phyloP scores from a whole-genome alignment of 2,888 invertebrate species.

The Pandemis corylana region DNA sequence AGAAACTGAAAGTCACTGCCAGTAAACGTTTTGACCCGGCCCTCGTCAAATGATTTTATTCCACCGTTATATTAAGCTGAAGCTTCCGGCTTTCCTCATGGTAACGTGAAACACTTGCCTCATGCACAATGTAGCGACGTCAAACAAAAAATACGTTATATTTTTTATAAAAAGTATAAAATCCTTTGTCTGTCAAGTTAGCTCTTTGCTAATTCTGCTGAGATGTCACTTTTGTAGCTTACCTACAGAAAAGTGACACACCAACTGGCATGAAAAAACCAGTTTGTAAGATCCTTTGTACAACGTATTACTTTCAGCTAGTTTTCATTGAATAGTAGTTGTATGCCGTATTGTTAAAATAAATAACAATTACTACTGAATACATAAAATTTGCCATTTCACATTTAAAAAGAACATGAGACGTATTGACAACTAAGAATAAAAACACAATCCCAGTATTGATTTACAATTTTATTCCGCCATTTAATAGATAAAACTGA shows the following conservation, averaged over 20 bases:
- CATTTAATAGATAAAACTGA: no score
- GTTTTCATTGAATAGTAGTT: no score
- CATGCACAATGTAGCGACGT: background rate
- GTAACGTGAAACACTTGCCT: constrained; percentile 1
- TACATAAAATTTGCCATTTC: no score
- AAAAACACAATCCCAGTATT: background rate
- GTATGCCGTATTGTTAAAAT: no score
- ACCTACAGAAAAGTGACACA: background rate
- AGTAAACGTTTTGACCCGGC: constrained; percentile 25
- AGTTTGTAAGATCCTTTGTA: background rate
- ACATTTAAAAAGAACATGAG: no score
- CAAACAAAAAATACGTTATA: background rate
- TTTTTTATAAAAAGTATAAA: background rate
- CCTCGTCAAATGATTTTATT: constrained; percentile 29
- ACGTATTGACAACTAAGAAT: no score
- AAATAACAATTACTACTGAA: no score
- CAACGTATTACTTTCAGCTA: no score
- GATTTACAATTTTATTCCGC: background rate
- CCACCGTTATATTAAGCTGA: constrained; percentile 17
- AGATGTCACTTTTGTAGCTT: background rate
- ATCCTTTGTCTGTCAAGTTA: background rate
- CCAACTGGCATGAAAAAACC: background rate
- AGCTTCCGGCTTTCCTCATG: constrained; percentile 2
- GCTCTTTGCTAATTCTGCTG: background rate
- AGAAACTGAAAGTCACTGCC: constrained; percentile 35